A percentile compares a stretch with the other conserved stretches of the same genome.
Conservation (phyloP, 2,797 vertebrate species). For the Crotalus adamanteus region DNA sequence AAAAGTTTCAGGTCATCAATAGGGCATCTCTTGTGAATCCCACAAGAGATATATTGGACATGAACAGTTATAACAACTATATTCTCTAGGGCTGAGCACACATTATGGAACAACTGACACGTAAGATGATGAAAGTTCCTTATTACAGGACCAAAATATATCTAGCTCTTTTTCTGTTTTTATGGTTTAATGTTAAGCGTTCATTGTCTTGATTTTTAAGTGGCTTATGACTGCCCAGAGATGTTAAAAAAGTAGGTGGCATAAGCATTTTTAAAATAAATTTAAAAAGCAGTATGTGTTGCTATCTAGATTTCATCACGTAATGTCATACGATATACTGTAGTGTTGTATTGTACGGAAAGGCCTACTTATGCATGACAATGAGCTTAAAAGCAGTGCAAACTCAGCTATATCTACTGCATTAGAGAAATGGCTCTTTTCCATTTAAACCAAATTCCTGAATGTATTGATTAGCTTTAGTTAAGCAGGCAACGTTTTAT, state of each 20-base stretch:
- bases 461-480: not conserved
- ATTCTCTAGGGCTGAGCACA: not conserved
- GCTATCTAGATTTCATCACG: not conserved
- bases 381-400: not conserved
- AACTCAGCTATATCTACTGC: not conserved
- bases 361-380: not conserved
- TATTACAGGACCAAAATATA: no score
- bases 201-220: no score
- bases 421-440: not conserved
- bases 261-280: not conserved
- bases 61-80: not conserved
- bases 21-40: not conserved
- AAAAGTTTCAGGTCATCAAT: not conserved
- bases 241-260: not conserved
- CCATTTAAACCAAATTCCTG: fast-evolving
- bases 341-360: not conserved
- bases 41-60: not conserved
- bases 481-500: not conserved
- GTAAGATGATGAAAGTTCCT: not conserved
- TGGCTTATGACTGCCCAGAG: not conserved
- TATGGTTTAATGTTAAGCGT: no score
- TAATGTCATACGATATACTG: not conserved
- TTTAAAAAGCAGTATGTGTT: not conserved
- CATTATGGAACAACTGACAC: not conserved
- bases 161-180: no score